Conservation (phyloP, 2,113 vertebrate genomes). For the Condylura cristata region DNA sequence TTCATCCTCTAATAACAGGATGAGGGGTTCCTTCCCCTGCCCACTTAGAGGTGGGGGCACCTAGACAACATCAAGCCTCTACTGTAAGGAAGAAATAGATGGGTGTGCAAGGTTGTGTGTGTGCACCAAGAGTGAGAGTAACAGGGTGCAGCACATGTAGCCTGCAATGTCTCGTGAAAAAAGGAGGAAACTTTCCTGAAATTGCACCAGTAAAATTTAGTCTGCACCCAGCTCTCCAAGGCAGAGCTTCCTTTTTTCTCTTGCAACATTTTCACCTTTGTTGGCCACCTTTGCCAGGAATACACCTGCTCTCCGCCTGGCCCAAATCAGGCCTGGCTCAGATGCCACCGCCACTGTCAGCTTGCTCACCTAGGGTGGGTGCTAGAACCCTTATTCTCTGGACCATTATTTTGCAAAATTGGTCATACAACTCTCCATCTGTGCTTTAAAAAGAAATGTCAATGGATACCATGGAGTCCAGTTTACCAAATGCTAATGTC, state of each 20-base stretch:
- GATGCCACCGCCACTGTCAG: fast-evolving
- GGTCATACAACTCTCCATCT: neutral
- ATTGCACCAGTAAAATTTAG: neutral
- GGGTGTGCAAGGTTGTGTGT: neutral
- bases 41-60: neutral
- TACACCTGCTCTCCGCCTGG: neutral
- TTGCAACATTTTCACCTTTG: neutral
- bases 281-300: neutral
- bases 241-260: neutral
- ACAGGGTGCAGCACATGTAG: neutral
- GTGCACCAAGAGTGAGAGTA: neutral
- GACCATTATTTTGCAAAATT: neutral
- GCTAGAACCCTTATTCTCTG: neutral
- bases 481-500: neutral
- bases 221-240: neutral
- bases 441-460: neutral
- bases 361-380: neutral
- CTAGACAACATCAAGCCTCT: neutral
- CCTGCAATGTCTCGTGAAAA: neutral
- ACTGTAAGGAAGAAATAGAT: neutral
- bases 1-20: neutral
- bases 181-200: neutral
- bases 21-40: neutral
- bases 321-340: neutral
- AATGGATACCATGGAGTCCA: neutral